These are phyloP conservation scores for Oikopleura vanhoeffeni DNA, from an alignment of 23 tunicate genomes.

Conservation along the genomic window DNA sequence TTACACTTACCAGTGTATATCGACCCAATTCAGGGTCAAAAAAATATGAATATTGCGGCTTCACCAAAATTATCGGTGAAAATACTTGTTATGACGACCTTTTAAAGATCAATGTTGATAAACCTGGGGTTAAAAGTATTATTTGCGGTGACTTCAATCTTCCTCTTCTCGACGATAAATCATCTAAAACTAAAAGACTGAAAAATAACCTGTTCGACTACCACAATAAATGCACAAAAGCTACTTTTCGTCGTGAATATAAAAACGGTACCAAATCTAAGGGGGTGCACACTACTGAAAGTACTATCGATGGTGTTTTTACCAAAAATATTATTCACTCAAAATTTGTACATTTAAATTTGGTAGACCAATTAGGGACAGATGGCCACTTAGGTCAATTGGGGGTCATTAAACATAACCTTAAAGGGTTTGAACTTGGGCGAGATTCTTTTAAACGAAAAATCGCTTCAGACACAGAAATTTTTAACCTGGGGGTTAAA, in stretches of 20 bases:
- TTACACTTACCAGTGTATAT: neutral
- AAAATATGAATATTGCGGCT: neutral
- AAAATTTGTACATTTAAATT: neutral
- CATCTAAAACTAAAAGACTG: neutral
- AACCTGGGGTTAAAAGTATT: neutral
- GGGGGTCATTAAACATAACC: neutral
- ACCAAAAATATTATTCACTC: neutral
- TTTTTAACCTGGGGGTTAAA: neutral
- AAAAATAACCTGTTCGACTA: neutral
- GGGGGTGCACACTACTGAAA: neutral
- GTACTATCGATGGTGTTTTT: neutral
- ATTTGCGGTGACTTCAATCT: neutral
- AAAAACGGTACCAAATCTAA: neutral
- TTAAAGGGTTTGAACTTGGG: neutral
- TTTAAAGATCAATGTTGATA: neutral
- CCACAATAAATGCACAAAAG: neutral
- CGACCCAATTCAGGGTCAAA: neutral
- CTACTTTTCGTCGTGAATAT: neutral
- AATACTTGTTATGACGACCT: neutral
- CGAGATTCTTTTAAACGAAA: neutral
- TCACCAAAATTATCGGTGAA: too few species aligned
- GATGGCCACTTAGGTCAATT: neutral
- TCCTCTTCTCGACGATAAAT: neutral
- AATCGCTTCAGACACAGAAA: neutral
- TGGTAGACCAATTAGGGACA: neutral